Evolutionary conservation across 2,797 vertebrate species (phyloP), one percentile per base, ranked within the genome.

Genomic region (Trematocara caparti): DNA sequence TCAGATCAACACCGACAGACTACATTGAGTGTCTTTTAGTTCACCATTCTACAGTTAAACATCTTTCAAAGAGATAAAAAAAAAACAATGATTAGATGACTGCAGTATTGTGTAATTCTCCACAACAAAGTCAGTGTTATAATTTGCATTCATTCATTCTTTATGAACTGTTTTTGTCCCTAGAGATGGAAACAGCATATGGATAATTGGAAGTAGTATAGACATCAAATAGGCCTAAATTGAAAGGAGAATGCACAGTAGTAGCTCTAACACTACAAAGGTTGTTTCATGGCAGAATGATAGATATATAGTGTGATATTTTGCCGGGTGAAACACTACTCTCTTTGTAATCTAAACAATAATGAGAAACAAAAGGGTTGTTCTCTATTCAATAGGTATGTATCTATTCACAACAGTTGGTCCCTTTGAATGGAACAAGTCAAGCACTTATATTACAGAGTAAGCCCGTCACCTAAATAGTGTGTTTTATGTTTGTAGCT

Each of bases 1-100:
- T 93, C 87, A 87, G 91, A 93, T 92, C 91, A 90, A 79, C 88
- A 82, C 80, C 76, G 88, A 92, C 88, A 83, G 81, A 81, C 88
- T 80, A 76, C 73, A 82, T 57, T 85, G 73, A 75, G 75, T 79
- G 53, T 47, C 27, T 74, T 49, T 73, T 76, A 76, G 72, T 76
- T 80, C 62, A 64, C 72, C 21, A 21, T 43, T 83, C 43, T 50
- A 57, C 27, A 73, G 73, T 73, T 78, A 79, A 72, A 76, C 51
- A 66, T 75, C 49, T 76, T 74, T 78, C 75, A 73, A 77, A 83
- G 34, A 81, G 34, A 86, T 75, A 49, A 74, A 76, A 27, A 76
- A 27, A 30, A 62, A 80, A 50, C 14, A 45, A 11, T 59, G 73
- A 88, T 82, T 73, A 51, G 30, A 79, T 69, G 51, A 82, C 3